Percentiles rank a stretch among this genome's conserved stretches.
Conservation (phyloP, 1,140 invertebrate species). For the Nephila pilipes region DNA sequence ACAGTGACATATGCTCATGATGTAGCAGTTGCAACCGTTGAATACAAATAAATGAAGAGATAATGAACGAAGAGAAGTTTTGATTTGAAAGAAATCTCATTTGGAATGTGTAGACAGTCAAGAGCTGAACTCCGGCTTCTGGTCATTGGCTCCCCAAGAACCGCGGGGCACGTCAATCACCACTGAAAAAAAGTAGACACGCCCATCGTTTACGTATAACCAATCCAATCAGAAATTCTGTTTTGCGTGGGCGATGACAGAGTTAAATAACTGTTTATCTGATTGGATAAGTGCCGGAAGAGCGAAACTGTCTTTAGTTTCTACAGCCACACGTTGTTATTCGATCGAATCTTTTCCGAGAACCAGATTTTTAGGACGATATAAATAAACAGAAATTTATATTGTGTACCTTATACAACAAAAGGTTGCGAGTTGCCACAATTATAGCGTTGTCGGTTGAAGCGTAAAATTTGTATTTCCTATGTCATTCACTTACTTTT, state of each 20-base stretch:
- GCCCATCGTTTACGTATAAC: slow-evolving; percentile 58
- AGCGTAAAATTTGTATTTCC: slow-evolving; percentile 17
- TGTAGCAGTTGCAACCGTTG: slow-evolving; percentile 31
- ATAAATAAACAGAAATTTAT: background rate
- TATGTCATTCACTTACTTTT: background rate
- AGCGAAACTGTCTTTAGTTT: background rate
- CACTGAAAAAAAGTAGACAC: slow-evolving; percentile 34
- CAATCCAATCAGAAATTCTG: slow-evolving; percentile 44
- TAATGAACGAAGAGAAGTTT: slow-evolving; percentile 19
- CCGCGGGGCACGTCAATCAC: slow-evolving; percentile 67
- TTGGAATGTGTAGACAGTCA: slow-evolving; percentile 46
- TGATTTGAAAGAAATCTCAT: slow-evolving; percentile 54
- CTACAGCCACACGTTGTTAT: background rate
- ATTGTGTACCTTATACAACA: background rate
- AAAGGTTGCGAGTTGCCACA: background rate
- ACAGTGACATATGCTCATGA: slow-evolving; percentile 50
- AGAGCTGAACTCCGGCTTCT: slow-evolving; percentile 63
- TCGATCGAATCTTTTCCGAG: background rate
- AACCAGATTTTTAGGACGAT: background rate
- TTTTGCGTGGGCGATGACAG: slow-evolving; percentile 62
- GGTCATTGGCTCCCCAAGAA: slow-evolving; percentile 61
- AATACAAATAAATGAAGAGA: slow-evolving; percentile 62
- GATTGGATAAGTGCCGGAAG: slow-evolving; percentile 37
- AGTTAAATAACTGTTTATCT: slow-evolving; percentile 36
- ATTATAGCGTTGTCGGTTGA: background rate